A percentile compares a stretch with the other conserved stretches of the same genome.
phyloP scores from a whole-genome alignment of 2,888 invertebrate species.

The Pristionchus japonicus region DNA sequence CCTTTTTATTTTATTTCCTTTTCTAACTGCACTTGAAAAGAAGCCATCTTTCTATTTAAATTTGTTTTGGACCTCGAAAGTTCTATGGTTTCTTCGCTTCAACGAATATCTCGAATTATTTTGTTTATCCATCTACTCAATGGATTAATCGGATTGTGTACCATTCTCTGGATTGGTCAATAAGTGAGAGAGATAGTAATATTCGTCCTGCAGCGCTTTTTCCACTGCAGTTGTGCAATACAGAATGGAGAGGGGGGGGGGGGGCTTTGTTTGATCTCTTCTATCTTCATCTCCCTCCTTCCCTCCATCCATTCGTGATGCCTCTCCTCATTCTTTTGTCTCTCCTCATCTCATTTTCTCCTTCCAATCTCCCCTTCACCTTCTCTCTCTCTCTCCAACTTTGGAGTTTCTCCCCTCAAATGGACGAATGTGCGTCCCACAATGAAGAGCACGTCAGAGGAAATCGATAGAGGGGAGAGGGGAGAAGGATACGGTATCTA shows the following conservation, averaged over 20 bases:
- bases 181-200: neutral
- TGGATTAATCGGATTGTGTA: neutral
- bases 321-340: neutral
- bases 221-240: neutral
- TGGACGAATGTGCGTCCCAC: neutral
- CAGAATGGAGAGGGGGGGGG: neutral
- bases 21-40: neutral
- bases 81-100: neutral
- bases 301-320: neutral
- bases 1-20: neutral
- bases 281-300: neutral
- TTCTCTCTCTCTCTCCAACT: neutral
- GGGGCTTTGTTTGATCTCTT: slow-evolving; percentile 18
- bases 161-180: neutral
- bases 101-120: neutral
- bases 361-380: neutral
- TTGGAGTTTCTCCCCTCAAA: neutral
- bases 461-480: neutral
- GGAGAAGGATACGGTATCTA: neutral
- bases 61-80: neutral
- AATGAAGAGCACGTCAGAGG: neutral
- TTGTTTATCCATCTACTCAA: neutral
- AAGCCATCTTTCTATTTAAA: neutral
- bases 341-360: neutral
- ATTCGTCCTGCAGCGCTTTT: neutral